Base-by-base conservation (phyloP, 2,113 vertebrate species). In the Diphyllodes magnificus region DNA sequence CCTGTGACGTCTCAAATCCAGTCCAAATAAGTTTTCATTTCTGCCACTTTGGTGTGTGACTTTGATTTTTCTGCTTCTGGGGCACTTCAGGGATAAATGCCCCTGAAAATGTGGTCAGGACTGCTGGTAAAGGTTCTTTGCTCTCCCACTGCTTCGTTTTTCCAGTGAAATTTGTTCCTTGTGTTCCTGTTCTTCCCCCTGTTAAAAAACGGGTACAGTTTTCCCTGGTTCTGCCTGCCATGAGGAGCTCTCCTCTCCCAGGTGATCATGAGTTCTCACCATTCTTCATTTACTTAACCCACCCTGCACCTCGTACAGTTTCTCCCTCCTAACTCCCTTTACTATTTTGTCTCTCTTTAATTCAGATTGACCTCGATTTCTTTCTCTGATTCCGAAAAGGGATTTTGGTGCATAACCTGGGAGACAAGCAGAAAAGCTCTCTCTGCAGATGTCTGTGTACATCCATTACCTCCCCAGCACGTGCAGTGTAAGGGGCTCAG, bases 31-130 rank as follows among this genome's bases (percentile, higher is more conserved):
- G 15, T 49, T 90, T 84, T 57, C 44, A 22, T 65, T 91, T 85
- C 86, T 45, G 23, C 35, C 0, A 0, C 84, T 57, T 54, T n/a
- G 35, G n/a, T 13, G 0, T 45, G 23, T 8, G 60, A 27, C 25
- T 91, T 86, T 75, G 81, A 13, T 47, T 87, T 54, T 90, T 60
- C 70, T 80, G 76, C 60, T 83, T 80, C 75, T 22, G 0, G 49
- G n/a, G 76, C 75, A 44, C 22, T 90, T 78, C 87, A 61, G 93
- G 28, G 71, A 80, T 78, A 71, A 88, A 88, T 21, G 72, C 82
- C 87, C 20, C 3, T 3, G 49, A 49, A 49, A 49, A 49, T 25
- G 40, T 75, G 79, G 65, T 78, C 68, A 56, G 85, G 63, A 64
- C 42, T 56, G 75, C 69, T 88, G 73, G n/a, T 60, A 27, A 73